Percentiles rank a stretch among this genome's conserved stretches.
Conservation (phyloP, 2,888 invertebrate species). For the Diachrysia chrysitis region DNA sequence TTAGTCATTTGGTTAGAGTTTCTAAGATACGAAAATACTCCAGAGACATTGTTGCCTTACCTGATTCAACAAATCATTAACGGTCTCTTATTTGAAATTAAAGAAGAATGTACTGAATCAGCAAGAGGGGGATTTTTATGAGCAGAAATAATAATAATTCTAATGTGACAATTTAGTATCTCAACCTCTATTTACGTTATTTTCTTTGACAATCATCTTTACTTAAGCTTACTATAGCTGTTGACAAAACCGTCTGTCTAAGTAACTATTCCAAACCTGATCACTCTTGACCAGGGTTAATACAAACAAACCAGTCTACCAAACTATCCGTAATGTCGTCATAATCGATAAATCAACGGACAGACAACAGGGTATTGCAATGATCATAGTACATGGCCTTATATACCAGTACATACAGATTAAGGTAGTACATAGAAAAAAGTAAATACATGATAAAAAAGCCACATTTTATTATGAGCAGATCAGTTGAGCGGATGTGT, state of each 20-base stretch:
- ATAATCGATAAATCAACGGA: conserved; percentile 59
- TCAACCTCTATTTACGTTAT: no score
- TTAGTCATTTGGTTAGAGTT: no score
- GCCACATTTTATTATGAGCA: conserved; percentile 88
- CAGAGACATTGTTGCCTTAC: no score
- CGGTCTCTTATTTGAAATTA: no score
- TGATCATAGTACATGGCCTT: conserved; percentile 59
- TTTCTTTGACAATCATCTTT: not conserved
- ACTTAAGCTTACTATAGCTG: not conserved
- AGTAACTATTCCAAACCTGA: not conserved
- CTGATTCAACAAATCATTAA: no score
- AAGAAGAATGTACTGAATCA: no score
- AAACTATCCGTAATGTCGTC: conserved; percentile 33
- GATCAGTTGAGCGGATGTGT: conserved; percentile 78
- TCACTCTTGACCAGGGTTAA: not conserved
- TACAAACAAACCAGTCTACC: not conserved
- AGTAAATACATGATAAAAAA: conserved; percentile 88
- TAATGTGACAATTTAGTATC: no score
- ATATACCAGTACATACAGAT: conserved; percentile 71
- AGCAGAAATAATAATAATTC: no score
- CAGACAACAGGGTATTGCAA: conserved; percentile 58
- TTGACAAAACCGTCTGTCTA: not conserved
- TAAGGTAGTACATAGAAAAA: conserved; percentile 85
- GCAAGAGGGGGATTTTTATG: no score
- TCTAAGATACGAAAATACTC: no score